A percentile compares a stretch with the other conserved stretches of the same genome.
Conservation (phyloP, 53 echinoderm and acorn worm species). For the Antedon mediterranea region DNA sequence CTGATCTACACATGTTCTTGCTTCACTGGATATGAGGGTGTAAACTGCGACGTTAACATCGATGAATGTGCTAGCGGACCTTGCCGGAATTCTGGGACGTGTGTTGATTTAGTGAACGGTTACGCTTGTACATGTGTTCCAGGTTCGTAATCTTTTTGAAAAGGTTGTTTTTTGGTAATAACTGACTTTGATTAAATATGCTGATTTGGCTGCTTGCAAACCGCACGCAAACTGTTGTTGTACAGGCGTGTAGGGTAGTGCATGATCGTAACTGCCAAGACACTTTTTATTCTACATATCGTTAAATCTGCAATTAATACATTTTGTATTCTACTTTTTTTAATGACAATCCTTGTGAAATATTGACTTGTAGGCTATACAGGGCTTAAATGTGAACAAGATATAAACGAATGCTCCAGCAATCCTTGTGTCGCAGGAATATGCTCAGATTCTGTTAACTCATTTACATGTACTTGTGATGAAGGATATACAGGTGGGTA, state of each 20-base stretch:
- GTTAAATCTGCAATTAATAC: too few relatives aligned
- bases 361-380: not conserved
- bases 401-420: not conserved
- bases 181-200: too few relatives aligned
- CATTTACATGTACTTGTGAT: not conserved
- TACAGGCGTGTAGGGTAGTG: too few relatives aligned
- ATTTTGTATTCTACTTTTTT: too few relatives aligned
- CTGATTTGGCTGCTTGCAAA: too few relatives aligned
- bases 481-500: not conserved
- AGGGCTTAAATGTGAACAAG: not conserved
- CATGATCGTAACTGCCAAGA: too few relatives aligned
- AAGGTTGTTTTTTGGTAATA: too few relatives aligned
- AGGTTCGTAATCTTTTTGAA: not conserved
- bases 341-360: too few relatives aligned
- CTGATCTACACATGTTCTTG: not conserved
- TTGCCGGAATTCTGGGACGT: not conserved
- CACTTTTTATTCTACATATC: too few relatives aligned
- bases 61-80: slow-evolving; percentile 4
- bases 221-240: too few relatives aligned
- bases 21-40: not conserved
- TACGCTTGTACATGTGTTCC: not conserved
- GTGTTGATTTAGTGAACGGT: not conserved
- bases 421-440: not conserved
- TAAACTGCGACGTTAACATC: not conserved
- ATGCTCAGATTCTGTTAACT: not conserved